These are phyloP conservation scores for Sapayoa aenigma DNA, from an alignment of 2,113 vertebrate species.

Conservation along the genomic window DNA sequence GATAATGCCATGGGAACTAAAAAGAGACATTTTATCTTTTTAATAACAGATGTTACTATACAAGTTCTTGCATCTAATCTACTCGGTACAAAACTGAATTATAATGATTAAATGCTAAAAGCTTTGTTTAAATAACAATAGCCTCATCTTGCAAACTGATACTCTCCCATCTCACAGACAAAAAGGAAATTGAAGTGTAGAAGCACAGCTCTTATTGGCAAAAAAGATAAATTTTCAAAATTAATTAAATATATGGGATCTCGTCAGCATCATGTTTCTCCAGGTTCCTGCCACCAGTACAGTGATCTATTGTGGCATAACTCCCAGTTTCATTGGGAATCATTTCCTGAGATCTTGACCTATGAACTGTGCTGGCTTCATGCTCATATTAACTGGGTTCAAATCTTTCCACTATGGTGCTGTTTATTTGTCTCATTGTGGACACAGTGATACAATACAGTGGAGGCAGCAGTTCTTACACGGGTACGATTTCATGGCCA, in stretches of 20 bases:
- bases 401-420: neutral
- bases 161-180: neutral
- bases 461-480: neutral
- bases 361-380: neutral
- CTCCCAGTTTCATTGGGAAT: neutral
- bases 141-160: neutral
- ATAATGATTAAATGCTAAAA: slow-evolving; percentile 1
- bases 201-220: neutral
- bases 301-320: neutral
- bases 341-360: neutral
- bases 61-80: neutral
- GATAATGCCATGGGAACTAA: slow-evolving; percentile 33
- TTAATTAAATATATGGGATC: neutral
- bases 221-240: neutral
- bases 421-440: neutral
- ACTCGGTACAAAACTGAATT: neutral
- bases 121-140: neutral
- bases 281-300: neutral
- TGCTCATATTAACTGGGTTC: neutral
- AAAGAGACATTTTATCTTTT: slow-evolving; percentile 2
- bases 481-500: neutral
- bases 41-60: slow-evolving; percentile 36
- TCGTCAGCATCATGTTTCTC: neutral
- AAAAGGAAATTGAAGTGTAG: neutral
- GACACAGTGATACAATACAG: neutral